phyloP scores from a whole-genome alignment of 2,888 invertebrate genomes.

The Drosophila borealis region DNA sequence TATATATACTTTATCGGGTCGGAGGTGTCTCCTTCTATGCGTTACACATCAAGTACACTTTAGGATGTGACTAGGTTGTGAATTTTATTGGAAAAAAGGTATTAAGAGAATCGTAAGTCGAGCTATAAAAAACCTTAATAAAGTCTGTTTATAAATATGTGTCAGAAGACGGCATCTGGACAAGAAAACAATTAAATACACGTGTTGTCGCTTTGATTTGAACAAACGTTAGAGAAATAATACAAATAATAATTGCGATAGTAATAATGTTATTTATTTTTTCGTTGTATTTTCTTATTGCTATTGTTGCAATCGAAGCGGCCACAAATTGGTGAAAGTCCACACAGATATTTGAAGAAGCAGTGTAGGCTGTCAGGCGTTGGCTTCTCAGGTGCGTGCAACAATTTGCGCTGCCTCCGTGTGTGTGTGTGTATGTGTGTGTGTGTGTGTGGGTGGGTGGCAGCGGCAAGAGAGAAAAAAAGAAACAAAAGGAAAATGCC shows the following conservation, averaged over 20 bases:
- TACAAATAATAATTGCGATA: constrained; percentile 25
- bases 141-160: not conserved
- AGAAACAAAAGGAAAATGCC: constrained; percentile 11
- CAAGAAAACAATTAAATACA: constrained; percentile 32
- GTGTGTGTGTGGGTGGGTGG: constrained; percentile 34
- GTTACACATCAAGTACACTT: too few species aligned
- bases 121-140: too few species aligned
- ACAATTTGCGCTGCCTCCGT: constrained; percentile 52
- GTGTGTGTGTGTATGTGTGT: constrained; percentile 22
- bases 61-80: too few species aligned
- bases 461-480: constrained; percentile 1
- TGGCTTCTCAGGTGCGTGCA: constrained; percentile 64
- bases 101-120: not conserved
- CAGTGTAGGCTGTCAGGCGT: constrained; percentile 24
- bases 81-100: not conserved
- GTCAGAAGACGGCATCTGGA: constrained; percentile 2
- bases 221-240: constrained; percentile 28
- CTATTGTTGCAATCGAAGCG: constrained; percentile 60
- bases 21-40: too few species aligned
- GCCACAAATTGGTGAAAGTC: constrained; percentile 72
- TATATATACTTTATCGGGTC: too few species aligned
- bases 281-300: constrained; percentile 23
- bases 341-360: constrained; percentile 46
- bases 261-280: constrained; percentile 28
- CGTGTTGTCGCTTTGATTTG: constrained; percentile 19